These are phyloP conservation scores for Polypedilum vanderplanki DNA, from an alignment of 1,140 invertebrate species.

Conservation along the genomic window DNA sequence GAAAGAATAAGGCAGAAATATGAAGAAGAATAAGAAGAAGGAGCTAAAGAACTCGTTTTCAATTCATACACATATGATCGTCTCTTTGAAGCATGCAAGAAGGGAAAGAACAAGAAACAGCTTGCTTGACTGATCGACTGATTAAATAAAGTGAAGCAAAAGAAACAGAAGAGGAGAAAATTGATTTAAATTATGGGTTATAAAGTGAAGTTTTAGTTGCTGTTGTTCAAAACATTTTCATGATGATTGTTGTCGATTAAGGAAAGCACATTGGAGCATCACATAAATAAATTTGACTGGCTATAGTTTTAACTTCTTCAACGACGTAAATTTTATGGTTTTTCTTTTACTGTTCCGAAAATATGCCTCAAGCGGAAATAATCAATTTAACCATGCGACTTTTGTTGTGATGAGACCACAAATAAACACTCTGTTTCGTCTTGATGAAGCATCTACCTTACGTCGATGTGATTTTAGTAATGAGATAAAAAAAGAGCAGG, in stretches of 20 bases:
- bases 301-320: neutral
- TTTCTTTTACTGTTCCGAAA: neutral
- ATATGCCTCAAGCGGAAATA: conserved; percentile 11
- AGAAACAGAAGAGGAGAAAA: neutral
- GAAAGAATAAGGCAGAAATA: neutral
- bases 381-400: conserved; percentile 17
- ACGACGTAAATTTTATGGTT: neutral
- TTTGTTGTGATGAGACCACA: conserved; percentile 14
- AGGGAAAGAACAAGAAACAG: no score
- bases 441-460: neutral
- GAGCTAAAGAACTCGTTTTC: conserved; percentile 1
- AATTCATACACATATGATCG: neutral
- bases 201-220: conserved; percentile 9
- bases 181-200: conserved; percentile 28
- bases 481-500: conserved; percentile 11
- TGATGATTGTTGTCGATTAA: conserved; percentile 20
- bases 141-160: neutral
- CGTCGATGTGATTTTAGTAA: neutral
- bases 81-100: no score
- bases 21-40: neutral
- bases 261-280: neutral
- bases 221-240: conserved; percentile 15
- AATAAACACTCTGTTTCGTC: neutral
- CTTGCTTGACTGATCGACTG: neutral
- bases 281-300: neutral